Conservation (phyloP, 2,797 vertebrate species). For the Ctenopoma multispine region DNA sequence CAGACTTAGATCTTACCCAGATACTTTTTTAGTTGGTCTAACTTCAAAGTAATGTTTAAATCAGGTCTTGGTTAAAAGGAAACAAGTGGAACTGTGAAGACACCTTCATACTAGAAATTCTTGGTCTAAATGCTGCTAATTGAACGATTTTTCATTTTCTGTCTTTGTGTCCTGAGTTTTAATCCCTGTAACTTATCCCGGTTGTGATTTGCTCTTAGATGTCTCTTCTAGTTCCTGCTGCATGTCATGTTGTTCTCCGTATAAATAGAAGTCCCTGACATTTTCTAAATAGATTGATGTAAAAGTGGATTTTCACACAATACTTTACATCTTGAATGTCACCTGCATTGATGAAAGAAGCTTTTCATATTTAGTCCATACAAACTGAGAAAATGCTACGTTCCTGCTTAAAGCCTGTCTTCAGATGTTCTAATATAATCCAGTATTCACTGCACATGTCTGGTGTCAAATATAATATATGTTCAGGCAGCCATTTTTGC, state of each 20-base stretch:
- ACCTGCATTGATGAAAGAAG: not conserved
- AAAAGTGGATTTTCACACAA: constrained; percentile 3
- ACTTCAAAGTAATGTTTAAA: too few relatives aligned
- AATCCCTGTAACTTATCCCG: not conserved
- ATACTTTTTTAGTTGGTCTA: too few relatives aligned
- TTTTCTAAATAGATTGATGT: constrained; percentile 7
- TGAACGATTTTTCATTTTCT: not conserved
- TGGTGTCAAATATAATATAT: not conserved
- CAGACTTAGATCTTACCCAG: not conserved
- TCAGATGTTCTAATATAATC: not conserved
- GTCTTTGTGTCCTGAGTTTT: not conserved
- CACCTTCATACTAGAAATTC: too few relatives aligned
- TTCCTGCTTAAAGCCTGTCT: not conserved
- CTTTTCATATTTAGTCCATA: not conserved
- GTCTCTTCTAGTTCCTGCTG: not conserved
- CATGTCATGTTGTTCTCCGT: not conserved
- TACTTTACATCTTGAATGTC: constrained; percentile 12
- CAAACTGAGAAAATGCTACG: not conserved
- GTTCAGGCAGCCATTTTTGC: not conserved
- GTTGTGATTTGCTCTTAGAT: not conserved
- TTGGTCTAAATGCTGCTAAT: not conserved
- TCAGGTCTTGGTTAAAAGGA: not conserved
- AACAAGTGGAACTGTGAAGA: not conserved
- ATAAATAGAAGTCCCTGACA: not conserved
- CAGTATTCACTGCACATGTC: not conserved